phyloP scores from a whole-genome alignment of 2,888 invertebrate genomes.

The Tillus elongatus region DNA sequence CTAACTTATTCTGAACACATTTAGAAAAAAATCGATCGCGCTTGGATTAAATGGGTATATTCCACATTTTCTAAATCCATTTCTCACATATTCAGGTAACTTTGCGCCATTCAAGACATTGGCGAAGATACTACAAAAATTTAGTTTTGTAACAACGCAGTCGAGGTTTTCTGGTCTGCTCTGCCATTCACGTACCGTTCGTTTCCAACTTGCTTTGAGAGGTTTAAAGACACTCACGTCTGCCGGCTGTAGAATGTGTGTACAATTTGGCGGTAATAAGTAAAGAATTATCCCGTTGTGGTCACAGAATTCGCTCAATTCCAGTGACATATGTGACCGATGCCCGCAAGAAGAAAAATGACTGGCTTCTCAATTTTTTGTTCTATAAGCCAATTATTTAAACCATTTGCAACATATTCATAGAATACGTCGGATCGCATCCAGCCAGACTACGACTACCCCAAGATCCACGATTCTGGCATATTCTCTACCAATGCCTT shows the following conservation, averaged over 20 bases:
- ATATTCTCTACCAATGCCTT: too few relatives aligned
- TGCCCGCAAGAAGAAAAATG: too few relatives aligned
- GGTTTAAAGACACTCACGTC: too few relatives aligned
- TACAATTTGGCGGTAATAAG: neutral
- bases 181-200: neutral
- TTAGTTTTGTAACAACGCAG: neutral
- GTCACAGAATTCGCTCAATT: conserved; percentile 1
- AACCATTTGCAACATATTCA: too few relatives aligned
- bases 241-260: neutral
- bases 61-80: conserved; percentile 6
- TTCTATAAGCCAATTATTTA: too few relatives aligned
- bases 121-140: conserved; percentile 1
- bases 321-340: neutral
- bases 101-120: neutral
- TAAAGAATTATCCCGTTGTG: neutral
- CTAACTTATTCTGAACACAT: conserved; percentile 2
- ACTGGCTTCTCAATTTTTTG: too few relatives aligned
- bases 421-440: too few relatives aligned
- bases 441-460: too few relatives aligned
- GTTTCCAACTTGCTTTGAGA: too few relatives aligned
- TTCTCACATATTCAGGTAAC: neutral
- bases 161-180: conserved; percentile 1
- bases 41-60: neutral
- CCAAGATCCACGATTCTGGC: too few relatives aligned
- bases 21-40: neutral